Evolutionary conservation across 2,888 invertebrate species (phyloP), one percentile per base, ranked within the genome.

Genomic region (Anorthoa munda): DNA sequence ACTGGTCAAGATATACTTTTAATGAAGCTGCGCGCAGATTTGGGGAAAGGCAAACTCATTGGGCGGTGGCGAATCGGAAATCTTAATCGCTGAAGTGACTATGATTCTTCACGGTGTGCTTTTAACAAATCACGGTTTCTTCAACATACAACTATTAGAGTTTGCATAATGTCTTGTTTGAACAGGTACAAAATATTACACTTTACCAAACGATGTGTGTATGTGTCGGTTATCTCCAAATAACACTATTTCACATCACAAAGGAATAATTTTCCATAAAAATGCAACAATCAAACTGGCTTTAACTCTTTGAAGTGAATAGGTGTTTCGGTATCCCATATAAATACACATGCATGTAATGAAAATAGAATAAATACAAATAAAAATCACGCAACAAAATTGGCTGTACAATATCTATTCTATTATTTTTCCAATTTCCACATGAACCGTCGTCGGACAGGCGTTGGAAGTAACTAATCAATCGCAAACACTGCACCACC

Each of bases 361-460:
- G 26, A 65, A 76, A 76, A 77, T 76, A 26, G 55, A 77, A 64
- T 59, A 53, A 60, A 65, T 5, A 66, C 58, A 65, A 78, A 78
- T 31, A 79, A 80, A 79, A 80, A 79, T 80, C 75, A 63, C 69
- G 64, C 15, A 63, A 15, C 17, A 55, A 13, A 23, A n/a, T 23
- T 46, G 31, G 23, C 76, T 21, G 5, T 31, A 39, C 46, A 46
- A 48, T 51, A 71, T 56, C 23, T 58, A 48, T 71, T 79, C 76
- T 72, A 67, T 75, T 76, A 73, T 85, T 83, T 81, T 80, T 75
- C 60, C 77, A 84, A 82, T 82, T 79, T 82, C 65, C 68, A 60
- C 70, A 78, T 66, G 72, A 75, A 72, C 60, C 51, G 55, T 39
- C 55, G 23, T 13, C 12, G 56, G 73, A 67, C 77, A 72, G 68